Conservation (phyloP, 2,797 vertebrate genomes). For the Microctenopoma lineatum region DNA sequence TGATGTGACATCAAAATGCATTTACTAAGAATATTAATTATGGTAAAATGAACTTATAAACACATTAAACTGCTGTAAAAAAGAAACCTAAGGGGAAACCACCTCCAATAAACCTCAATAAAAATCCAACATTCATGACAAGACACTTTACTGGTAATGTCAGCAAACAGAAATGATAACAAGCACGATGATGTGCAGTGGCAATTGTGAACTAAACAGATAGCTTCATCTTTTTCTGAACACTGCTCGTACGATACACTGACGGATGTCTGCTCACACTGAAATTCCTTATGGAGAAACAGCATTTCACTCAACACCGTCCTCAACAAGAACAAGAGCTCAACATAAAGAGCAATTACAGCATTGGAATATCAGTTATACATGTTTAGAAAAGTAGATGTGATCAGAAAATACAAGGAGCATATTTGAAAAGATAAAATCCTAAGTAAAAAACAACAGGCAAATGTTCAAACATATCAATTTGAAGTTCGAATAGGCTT, state of each 20-base stretch:
- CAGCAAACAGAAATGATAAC: slow-evolving; percentile 41
- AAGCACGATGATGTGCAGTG: slow-evolving; percentile 36
- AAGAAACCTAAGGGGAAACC: slow-evolving; percentile 49
- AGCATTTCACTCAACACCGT: slow-evolving; percentile 43
- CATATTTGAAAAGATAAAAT: slow-evolving; percentile 15
- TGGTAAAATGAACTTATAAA: slow-evolving; percentile 49
- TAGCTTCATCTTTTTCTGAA: slow-evolving; percentile 29
- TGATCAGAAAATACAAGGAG: slow-evolving; percentile 53
- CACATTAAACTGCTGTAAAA: slow-evolving; percentile 69
- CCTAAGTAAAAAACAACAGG: slow-evolving; percentile 3
- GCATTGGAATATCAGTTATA: slow-evolving; percentile 42
- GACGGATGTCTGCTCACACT: slow-evolving; percentile 18
- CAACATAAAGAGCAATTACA: slow-evolving; percentile 38
- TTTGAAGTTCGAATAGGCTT: slow-evolving; percentile 51
- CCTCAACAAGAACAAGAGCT: slow-evolving; percentile 35
- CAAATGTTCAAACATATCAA: slow-evolving; percentile 26
- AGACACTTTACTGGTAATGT: slow-evolving; percentile 31
- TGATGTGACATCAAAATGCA: slow-evolving; percentile 77
- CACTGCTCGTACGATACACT: slow-evolving; percentile 42
- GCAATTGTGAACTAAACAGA: slow-evolving; percentile 41
- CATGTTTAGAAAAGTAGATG: slow-evolving; percentile 48
- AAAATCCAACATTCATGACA: slow-evolving; percentile 79
- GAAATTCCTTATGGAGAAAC: slow-evolving; percentile 33
- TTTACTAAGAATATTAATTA: slow-evolving; percentile 60
- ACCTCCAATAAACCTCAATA: slow-evolving; percentile 40